These are phyloP conservation scores for Nineta flava DNA, from an alignment of 2,888 invertebrate species.

Conservation along the genomic window DNA sequence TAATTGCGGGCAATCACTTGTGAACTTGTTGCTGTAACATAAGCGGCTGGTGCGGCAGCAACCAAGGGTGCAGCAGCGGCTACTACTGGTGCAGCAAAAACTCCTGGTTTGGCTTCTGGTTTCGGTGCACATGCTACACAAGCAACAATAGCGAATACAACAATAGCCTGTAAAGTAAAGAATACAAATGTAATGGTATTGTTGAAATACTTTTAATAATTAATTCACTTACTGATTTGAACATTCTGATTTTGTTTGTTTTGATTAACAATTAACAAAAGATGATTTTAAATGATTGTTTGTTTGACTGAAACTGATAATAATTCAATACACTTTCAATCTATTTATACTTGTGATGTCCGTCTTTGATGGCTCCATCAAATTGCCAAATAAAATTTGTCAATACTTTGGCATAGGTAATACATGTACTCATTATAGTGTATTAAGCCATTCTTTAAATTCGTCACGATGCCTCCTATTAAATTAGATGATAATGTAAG, in stretches of 20 bases:
- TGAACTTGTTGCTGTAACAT: constrained; percentile 48
- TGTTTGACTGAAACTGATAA: too few species aligned
- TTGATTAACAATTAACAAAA: not conserved
- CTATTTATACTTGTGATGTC: too few species aligned
- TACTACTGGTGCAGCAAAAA: not conserved
- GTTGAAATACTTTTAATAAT: not conserved
- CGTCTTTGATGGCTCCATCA: too few species aligned
- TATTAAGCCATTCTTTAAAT: too few species aligned
- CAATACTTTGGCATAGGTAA: too few species aligned
- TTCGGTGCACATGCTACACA: constrained; percentile 1
- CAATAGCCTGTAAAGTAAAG: not conserved
- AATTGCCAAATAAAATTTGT: too few species aligned
- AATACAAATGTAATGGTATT: not conserved
- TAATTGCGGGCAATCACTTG: constrained; percentile 46
- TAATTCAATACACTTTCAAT: too few species aligned
- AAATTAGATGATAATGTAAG: too few species aligned
- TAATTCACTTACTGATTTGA: constrained; percentile 22
- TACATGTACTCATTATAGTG: too few species aligned
- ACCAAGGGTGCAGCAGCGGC: constrained; percentile 20
- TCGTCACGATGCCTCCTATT: too few species aligned
- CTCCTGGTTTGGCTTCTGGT: constrained; percentile 22
- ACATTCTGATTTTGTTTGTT: constrained; percentile 18
- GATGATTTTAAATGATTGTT: too few species aligned
- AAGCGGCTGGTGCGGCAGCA: constrained; percentile 22
- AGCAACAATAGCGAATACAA: constrained; percentile 3